Base-by-base conservation (phyloP, 2,888 invertebrate species). In the Hemaris fuciformis region DNA sequence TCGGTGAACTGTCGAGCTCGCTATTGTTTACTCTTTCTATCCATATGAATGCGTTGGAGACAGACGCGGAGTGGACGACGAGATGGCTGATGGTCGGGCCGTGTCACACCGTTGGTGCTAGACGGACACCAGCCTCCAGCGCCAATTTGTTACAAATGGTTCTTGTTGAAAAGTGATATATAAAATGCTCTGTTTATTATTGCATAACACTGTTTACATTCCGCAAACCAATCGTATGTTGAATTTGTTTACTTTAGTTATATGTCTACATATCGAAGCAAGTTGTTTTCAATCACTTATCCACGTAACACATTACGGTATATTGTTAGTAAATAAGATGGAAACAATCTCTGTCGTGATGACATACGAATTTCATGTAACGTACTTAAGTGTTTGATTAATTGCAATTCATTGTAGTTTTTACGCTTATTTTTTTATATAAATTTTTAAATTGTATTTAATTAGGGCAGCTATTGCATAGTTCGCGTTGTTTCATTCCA, bases 161-260 rank as follows among this genome's bases (percentile, higher is more conserved):
- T 84, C 85, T 88, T 88, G 90, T 91, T 89, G 78, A 87, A 81
- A 42, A 23, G 25, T 53, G 27, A 60, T 63, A 59, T 64, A 66
- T 66, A 73, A 80, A 73, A 81, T 82, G 80, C 80, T 76, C 84
- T 85, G 84, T 90, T 89, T 87, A 86, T 85, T 84, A 84, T 88
- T 85, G 85, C 88, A 88, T 85, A 83, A 83, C 83, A 87, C 87
- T 90, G 85, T 91, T 91, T 89, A 91, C 91, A 91, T 91, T 91
- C 91, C 91, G 88, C 87, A 87, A 85, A 84, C 84, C 83, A 88
- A 86, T 83, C 81, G 85, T 86, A 88, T 87, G 89, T 91, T 90
- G 87, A 87, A 83, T 90, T 89, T 90, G 87, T 89, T 90, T 87
- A 84, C 84, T 70, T 85, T 91, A 90, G 85, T 86, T 87, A 82